Evolutionary conservation across 92 coral and sea anemone genomes (phyloP).

Genomic region (Heteractis magnifica): DNA sequence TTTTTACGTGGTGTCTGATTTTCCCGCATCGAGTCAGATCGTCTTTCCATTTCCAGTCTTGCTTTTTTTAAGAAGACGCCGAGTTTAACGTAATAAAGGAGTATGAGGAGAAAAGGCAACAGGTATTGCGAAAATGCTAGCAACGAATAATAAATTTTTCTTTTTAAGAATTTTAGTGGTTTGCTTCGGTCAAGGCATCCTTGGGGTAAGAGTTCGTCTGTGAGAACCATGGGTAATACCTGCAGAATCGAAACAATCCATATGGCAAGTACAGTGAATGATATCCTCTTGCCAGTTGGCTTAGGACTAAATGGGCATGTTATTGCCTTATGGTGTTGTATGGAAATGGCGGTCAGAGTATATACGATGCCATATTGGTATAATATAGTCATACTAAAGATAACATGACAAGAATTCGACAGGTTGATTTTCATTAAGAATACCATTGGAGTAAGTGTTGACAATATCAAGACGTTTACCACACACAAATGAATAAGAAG

Average conservation of each 20-base stretch:
- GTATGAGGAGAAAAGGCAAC: conserved; percentile 8
- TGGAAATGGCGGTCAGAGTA: conserved; percentile 25
- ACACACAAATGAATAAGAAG: conserved; percentile 27
- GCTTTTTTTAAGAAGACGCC: conserved; percentile 20
- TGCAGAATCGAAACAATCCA: conserved; percentile 9
- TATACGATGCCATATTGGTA: conserved; percentile 17
- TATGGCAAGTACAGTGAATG: not conserved
- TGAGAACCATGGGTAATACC: conserved; percentile 3
- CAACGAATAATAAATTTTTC: conserved; percentile 12
- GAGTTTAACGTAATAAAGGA: conserved; percentile 14
- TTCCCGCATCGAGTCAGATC: not conserved
- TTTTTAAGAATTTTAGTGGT: not conserved
- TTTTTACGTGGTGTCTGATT: conserved; percentile 28
- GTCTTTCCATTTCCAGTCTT: conserved; percentile 26
- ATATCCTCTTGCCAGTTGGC: conserved; percentile 5
- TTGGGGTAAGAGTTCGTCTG: not conserved
- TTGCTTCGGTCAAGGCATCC: not conserved
- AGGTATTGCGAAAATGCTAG: conserved; percentile 6
- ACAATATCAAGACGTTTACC: conserved; percentile 18
- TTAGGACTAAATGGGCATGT: conserved; percentile 17
- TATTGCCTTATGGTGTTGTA: conserved; percentile 35
- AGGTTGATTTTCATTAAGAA: conserved; percentile 3
- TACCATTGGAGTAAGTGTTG: conserved; percentile 18
- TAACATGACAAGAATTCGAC: conserved; percentile 9
- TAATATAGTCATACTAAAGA: conserved; percentile 10